A percentile compares a stretch with the other conserved stretches of the same genome.
Evolutionary conservation across 2,888 invertebrate genomes (phyloP).

Genomic region (Sclerodermus sp.): DNA sequence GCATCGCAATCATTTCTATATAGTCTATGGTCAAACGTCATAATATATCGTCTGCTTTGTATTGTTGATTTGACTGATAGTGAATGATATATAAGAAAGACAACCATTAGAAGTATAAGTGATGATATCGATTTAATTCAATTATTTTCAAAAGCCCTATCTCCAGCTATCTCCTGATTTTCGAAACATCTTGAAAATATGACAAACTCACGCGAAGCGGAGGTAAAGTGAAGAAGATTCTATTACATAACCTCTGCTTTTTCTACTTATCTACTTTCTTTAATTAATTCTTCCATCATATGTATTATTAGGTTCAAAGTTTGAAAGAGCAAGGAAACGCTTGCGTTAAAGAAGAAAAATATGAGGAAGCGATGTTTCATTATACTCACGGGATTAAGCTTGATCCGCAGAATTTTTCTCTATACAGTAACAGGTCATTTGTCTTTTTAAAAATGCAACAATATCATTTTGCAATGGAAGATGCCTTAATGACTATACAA

Average conservation of each 20-base stretch:
- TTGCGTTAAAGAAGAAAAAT: slow-evolving; percentile 73
- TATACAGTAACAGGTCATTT: slow-evolving; percentile 80
- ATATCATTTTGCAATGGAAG: slow-evolving; percentile 75
- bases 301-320: slow-evolving; percentile 32
- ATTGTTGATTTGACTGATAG: no score
- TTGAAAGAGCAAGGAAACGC: slow-evolving; percentile 76
- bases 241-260: no score
- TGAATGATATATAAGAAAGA: no score
- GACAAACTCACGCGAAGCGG: slow-evolving; percentile 28
- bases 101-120: no score
- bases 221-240: slow-evolving; percentile 18
- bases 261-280: no score
- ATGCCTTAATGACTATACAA: slow-evolving; percentile 75
- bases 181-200: slow-evolving; percentile 15
- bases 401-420: slow-evolving; percentile 69
- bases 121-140: no score
- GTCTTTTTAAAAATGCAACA: slow-evolving; percentile 78
- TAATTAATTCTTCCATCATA: neutral
- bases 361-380: slow-evolving; percentile 74
- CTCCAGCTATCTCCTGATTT: no score
- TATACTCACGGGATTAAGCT: slow-evolving; percentile 79
- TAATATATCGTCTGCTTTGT: no score
- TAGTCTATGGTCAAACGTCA: no score
- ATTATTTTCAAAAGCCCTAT: no score
- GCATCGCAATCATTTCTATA: no score